Conservation (phyloP, 2,888 invertebrate species). For the Homarus gammarus region DNA sequence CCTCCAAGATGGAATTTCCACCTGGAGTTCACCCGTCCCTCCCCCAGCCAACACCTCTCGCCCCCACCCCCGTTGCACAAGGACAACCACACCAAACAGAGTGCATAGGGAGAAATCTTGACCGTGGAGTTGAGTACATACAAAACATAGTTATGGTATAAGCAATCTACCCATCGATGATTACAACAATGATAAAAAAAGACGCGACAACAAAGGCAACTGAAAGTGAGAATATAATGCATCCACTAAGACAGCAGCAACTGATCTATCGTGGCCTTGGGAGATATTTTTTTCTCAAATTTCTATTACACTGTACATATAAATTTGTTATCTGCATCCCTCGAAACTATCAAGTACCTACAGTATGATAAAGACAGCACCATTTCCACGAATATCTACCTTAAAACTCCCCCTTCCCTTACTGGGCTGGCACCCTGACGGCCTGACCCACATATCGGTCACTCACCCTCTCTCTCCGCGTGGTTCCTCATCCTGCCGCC, state of each 20-base stretch:
- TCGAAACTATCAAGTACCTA: no score
- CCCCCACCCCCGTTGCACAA: conserved; percentile 21
- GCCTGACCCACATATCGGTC: conserved; percentile 52
- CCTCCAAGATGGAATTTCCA: conserved; percentile 39
- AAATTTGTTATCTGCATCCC: no score
- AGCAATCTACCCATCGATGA: no score
- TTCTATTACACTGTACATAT: no score
- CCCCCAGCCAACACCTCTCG: neutral
- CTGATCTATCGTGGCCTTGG: conserved; percentile 3
- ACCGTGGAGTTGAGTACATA: no score
- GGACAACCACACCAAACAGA: neutral
- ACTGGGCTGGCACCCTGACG: conserved; percentile 41
- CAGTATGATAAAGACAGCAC: neutral
- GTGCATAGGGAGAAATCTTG: no score
- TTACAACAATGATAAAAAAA: no score
- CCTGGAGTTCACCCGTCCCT: conserved; percentile 25
- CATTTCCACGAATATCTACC: neutral
- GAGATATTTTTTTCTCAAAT: neutral
- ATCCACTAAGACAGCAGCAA: conserved; percentile 7
- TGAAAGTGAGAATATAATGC: conserved; percentile 36
- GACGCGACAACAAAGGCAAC: conserved; percentile 34
- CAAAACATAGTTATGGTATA: no score
- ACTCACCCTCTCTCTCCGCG: conserved; percentile 49
- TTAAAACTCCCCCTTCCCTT: neutral
- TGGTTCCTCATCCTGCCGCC: conserved; percentile 41